A percentile compares a stretch with the other conserved stretches of the same genome.
These are phyloP conservation scores for Mythimna impura DNA, from an alignment of 2,888 invertebrate species.

Conservation along the genomic window DNA sequence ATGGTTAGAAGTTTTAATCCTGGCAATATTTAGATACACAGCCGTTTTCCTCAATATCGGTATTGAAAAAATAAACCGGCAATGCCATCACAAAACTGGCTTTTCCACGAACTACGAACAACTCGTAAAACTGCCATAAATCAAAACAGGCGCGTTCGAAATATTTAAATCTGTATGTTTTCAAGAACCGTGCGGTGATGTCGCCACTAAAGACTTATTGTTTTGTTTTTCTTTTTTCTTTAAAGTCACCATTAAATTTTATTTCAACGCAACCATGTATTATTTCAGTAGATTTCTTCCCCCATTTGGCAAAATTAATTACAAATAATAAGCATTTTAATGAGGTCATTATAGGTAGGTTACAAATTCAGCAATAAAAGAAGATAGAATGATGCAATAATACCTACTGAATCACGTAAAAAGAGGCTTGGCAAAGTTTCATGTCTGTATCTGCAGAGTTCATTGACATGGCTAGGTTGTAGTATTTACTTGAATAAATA, in stretches of 20 bases:
- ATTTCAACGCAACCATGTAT: not conserved
- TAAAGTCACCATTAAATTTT: slow-evolving; percentile 5
- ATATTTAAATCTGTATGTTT: slow-evolving; percentile 42
- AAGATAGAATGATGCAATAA: slow-evolving; percentile 29
- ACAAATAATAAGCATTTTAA: not conserved
- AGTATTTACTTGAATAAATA: not conserved
- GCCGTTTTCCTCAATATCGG: no score
- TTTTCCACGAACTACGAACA: not conserved
- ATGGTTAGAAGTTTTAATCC: no score
- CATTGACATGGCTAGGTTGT: slow-evolving; percentile 21
- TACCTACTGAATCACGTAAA: slow-evolving; percentile 1
- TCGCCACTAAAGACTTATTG: slow-evolving; percentile 32
- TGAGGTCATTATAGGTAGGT: not conserved
- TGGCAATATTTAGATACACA: no score
- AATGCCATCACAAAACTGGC: not conserved
- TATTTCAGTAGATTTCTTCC: not conserved
- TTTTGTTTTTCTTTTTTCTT: slow-evolving; percentile 21
- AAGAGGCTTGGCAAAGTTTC: slow-evolving; percentile 19
- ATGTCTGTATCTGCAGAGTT: slow-evolving; percentile 13
- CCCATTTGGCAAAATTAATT: not conserved
- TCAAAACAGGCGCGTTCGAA: slow-evolving; percentile 3
- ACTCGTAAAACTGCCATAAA: not conserved
- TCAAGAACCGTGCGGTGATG: slow-evolving; percentile 34
- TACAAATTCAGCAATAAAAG: not conserved
- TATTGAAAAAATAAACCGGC: not conserved